Evolutionary conservation across 2,797 vertebrate genomes (phyloP).

Genomic region (Sarcophilus harrisii): DNA sequence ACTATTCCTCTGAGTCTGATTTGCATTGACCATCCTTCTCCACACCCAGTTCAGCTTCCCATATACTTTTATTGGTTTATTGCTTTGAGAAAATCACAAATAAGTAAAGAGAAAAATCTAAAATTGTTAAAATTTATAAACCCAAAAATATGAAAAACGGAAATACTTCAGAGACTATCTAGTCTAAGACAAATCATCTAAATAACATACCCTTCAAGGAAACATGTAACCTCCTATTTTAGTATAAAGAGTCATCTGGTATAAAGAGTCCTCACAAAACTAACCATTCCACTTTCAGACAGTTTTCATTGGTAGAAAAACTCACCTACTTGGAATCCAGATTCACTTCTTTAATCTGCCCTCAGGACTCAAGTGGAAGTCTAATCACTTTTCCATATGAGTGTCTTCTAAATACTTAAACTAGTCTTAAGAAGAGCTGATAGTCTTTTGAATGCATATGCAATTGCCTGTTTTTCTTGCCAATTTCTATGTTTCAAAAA

Average conservation of each 20-base stretch:
- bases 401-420: not conserved
- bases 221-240: not conserved
- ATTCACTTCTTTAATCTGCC: not conserved
- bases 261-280: not conserved
- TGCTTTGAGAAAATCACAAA: constrained; percentile 16
- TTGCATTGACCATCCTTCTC: not conserved
- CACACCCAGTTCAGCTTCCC: not conserved
- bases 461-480: not conserved
- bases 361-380: not conserved
- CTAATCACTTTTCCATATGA: not conserved
- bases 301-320: not conserved
- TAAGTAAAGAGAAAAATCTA: constrained; percentile 7
- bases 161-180: not conserved
- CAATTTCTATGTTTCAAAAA: not conserved
- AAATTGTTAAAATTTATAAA: constrained; percentile 4
- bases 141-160: not conserved
- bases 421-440: not conserved
- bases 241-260: not conserved
- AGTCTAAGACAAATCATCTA: not conserved
- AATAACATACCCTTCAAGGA: not conserved
- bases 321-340: not conserved
- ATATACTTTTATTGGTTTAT: not conserved
- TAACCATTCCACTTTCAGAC: not conserved
- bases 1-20: constrained; percentile 5
- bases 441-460: not conserved